phyloP scores from a whole-genome alignment of 2,888 invertebrate species.

The Drosophila parthenogenetica region DNA sequence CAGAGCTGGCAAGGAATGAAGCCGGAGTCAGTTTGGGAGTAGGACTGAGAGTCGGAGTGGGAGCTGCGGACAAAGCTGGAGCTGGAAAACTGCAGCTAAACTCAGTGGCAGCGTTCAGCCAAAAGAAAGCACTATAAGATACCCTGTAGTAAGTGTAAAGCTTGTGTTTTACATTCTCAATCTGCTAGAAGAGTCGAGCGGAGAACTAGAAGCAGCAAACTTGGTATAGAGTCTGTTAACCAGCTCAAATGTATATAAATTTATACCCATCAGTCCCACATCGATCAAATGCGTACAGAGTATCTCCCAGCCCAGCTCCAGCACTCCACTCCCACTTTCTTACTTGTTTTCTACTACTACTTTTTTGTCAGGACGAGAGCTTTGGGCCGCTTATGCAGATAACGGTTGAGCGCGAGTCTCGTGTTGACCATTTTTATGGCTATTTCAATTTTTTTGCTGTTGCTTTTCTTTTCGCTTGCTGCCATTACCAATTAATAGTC shows the following conservation, averaged over 20 bases:
- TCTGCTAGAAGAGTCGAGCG: no score
- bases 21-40: constrained; percentile 10
- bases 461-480: constrained; percentile 38
- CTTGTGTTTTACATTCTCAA: not conserved
- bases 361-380: constrained; percentile 52
- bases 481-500: constrained; percentile 79
- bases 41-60: constrained; percentile 28
- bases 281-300: no score
- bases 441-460: constrained; percentile 44
- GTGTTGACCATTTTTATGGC: constrained; percentile 76
- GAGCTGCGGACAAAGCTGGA: constrained; percentile 33
- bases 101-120: constrained; percentile 32
- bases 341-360: constrained; percentile 9
- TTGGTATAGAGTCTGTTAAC: no score
- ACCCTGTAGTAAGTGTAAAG: not conserved
- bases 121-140: constrained; percentile 63
- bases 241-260: no score
- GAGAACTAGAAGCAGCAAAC: no score
- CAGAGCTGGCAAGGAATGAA: constrained; percentile 29
- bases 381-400: constrained; percentile 47
- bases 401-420: constrained; percentile 46
- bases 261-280: no score
- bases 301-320: no score
- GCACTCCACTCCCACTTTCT: not conserved
- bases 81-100: constrained; percentile 19